These are phyloP conservation scores for Gallinago nigripennis DNA, from an alignment of 2,797 vertebrate species.

Conservation along the genomic window DNA sequence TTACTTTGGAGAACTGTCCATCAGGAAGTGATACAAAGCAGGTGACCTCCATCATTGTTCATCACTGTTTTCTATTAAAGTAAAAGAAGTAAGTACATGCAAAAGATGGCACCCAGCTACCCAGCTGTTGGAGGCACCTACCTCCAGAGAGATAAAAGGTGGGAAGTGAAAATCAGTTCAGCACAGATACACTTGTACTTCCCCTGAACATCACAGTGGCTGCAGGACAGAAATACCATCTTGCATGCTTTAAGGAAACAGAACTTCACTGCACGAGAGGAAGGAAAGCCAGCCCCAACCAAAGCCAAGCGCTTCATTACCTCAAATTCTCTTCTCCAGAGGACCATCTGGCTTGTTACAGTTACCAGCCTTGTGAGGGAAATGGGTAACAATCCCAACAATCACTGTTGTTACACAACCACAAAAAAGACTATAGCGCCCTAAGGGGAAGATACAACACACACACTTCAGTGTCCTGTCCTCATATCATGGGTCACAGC, in stretches of 20 bases:
- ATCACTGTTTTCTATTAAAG: not conserved
- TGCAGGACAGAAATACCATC: not conserved
- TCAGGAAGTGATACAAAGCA: not conserved
- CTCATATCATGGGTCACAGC: not conserved
- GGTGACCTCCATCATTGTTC: not conserved
- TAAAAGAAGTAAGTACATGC: not conserved
- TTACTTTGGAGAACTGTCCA: not conserved
- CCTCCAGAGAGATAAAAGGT: not conserved
- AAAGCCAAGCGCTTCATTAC: not conserved
- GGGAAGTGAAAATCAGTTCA: not conserved
- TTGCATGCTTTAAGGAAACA: not conserved
- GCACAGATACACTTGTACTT: not conserved
- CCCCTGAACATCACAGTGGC: not conserved
- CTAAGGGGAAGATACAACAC: not conserved
- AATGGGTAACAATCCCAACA: not conserved
- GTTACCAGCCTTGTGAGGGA: not conserved
- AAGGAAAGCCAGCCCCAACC: not conserved
- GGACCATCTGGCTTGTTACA: not conserved
- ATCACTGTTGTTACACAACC: not conserved
- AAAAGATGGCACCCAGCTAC: not conserved
- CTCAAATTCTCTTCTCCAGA: not conserved
- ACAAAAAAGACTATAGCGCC: not conserved
- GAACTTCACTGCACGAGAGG: not conserved
- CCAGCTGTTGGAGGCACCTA: not conserved
- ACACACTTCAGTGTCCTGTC: not conserved